Evolutionary conservation across 2,888 invertebrate genomes (phyloP).

Genomic region (Phaedon cochleariae): DNA sequence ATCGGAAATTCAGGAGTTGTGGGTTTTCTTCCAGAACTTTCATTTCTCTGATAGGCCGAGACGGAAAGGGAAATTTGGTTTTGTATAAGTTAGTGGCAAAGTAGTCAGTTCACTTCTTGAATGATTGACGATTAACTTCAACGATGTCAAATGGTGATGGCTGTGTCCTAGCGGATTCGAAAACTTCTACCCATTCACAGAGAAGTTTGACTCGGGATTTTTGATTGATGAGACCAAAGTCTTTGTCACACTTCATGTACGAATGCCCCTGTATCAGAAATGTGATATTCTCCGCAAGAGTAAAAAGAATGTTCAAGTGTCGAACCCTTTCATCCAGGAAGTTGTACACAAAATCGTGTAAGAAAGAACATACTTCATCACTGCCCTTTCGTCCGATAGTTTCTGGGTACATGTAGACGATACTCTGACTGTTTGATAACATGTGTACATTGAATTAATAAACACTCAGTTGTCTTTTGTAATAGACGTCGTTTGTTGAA

Average conservation of each 20-base stretch:
- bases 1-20: background rate
- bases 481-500: slow-evolving; percentile 44
- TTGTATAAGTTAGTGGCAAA: background rate
- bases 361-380: too few species aligned
- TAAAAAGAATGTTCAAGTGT: slow-evolving; percentile 44
- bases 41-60: slow-evolving; percentile 4
- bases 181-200: slow-evolving; percentile 38
- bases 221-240: slow-evolving; percentile 41
- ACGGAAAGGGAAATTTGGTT: background rate
- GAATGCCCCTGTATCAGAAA: slow-evolving; percentile 48
- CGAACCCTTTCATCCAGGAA: slow-evolving; percentile 21
- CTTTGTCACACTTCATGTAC: slow-evolving; percentile 44
- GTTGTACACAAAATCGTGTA: slow-evolving; percentile 44
- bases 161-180: slow-evolving; percentile 31
- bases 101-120: slow-evolving; percentile 6
- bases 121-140: slow-evolving; percentile 19
- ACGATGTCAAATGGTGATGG: slow-evolving; percentile 40
- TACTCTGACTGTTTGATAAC: slow-evolving; percentile 35
- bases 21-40: slow-evolving; percentile 10
- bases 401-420: slow-evolving; percentile 44
- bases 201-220: slow-evolving; percentile 38
- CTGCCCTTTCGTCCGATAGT: slow-evolving; percentile 43
- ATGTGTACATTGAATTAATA: slow-evolving; percentile 45
- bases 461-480: slow-evolving; percentile 41
- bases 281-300: slow-evolving; percentile 43